A percentile compares a stretch with the other conserved stretches of the same genome.
These are phyloP conservation scores for Melipona quadrifasciata DNA, from an alignment of 1,140 invertebrate species.

Conservation along the genomic window DNA sequence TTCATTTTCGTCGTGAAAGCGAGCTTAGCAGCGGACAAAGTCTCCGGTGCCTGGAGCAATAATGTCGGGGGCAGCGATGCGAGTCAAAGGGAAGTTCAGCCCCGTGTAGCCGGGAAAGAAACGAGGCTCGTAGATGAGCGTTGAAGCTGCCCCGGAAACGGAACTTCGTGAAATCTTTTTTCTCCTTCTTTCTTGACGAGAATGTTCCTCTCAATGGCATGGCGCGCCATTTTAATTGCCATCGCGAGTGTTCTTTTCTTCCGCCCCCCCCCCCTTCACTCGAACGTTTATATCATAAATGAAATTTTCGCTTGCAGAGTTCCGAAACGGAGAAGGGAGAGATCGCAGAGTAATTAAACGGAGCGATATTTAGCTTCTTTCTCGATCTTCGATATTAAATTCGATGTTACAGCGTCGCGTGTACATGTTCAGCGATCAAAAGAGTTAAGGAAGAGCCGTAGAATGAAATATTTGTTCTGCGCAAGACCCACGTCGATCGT, in stretches of 20 bases:
- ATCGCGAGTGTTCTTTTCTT: neutral
- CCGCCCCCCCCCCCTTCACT: neutral
- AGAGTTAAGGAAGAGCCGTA: too few relatives aligned
- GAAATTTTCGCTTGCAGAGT: neutral
- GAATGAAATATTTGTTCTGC: too few relatives aligned
- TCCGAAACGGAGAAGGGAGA: neutral
- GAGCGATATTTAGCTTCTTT: neutral
- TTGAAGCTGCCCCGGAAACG: conserved; percentile 17
- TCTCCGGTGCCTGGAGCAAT: conserved; percentile 26
- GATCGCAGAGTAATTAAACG: neutral
- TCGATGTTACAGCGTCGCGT: neutral
- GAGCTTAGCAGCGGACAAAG: conserved; percentile 41
- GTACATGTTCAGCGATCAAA: too few relatives aligned
- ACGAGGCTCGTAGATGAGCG: neutral
- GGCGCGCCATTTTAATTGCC: conserved; percentile 17
- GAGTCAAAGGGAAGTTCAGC: conserved; percentile 54
- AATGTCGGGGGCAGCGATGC: conserved; percentile 42
- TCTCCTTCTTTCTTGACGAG: neutral
- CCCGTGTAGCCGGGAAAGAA: conserved; percentile 15
- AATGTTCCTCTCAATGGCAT: neutral
- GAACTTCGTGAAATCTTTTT: conserved; percentile 17
- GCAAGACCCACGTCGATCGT: too few relatives aligned
- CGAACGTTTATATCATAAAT: neutral
- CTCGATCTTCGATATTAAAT: neutral
- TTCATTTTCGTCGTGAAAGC: conserved; percentile 36